Conservation (phyloP, 2,888 invertebrate species). For the Meganola albula region DNA sequence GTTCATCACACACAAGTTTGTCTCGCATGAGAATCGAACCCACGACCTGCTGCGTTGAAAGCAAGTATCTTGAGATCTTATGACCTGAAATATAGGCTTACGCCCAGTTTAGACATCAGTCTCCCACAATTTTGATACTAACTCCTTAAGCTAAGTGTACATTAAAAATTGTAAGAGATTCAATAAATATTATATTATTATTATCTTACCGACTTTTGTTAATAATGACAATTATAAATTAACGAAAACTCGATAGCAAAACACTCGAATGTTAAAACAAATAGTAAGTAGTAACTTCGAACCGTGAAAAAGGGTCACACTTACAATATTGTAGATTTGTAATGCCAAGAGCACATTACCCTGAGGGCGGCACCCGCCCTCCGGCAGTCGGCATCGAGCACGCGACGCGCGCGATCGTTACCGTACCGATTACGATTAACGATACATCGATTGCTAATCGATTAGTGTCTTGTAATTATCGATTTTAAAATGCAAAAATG, state of each 20-base stretch:
- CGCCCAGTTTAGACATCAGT: too few species aligned
- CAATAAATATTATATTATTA: too few species aligned
- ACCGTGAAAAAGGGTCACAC: slow-evolving; percentile 26
- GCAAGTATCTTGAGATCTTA: too few species aligned
- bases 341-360: slow-evolving; percentile 44
- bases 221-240: too few species aligned
- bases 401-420: slow-evolving; percentile 55
- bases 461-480: too few species aligned
- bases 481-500: too few species aligned
- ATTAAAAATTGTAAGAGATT: too few species aligned
- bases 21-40: too few species aligned
- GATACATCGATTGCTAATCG: slow-evolving; percentile 29
- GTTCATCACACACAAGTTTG: background rate
- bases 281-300: slow-evolving; percentile 13
- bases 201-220: too few species aligned
- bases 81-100: too few species aligned
- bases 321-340: slow-evolving; percentile 31
- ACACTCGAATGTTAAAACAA: slow-evolving; percentile 13
- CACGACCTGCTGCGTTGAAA: background rate
- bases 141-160: too few species aligned
- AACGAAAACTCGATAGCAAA: slow-evolving; percentile 9
- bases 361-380: slow-evolving; percentile 68
- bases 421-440: slow-evolving; percentile 26
- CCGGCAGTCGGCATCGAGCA: slow-evolving; percentile 62
- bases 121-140: too few species aligned